Evolutionary conservation across 2,113 vertebrate species (phyloP).

Genomic region (Charina bottae): DNA sequence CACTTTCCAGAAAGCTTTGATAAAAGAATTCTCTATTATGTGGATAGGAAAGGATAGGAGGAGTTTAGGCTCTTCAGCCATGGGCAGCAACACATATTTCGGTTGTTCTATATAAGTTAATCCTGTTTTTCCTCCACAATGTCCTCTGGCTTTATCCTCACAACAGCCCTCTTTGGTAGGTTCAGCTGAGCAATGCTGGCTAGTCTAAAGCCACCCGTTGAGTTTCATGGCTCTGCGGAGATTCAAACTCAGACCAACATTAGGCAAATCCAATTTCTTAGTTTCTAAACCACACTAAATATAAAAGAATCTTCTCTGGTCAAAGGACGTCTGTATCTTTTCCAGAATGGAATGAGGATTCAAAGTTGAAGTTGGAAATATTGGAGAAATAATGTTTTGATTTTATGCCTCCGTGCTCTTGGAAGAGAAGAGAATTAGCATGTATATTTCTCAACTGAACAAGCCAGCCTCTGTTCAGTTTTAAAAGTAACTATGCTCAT

Average conservation of each 20-base stretch:
- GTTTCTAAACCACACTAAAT: not conserved
- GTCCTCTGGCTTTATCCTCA: not conserved
- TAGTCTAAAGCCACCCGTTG: not conserved
- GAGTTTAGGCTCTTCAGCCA: not conserved
- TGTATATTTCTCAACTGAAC: not conserved
- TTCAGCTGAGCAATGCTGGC: not conserved
- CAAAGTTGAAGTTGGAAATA: not conserved
- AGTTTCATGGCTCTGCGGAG: not conserved
- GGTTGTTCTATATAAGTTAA: not conserved
- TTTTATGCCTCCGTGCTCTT: not conserved
- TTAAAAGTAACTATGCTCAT: not conserved
- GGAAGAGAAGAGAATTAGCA: not conserved
- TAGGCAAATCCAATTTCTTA: not conserved
- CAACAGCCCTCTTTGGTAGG: not conserved
- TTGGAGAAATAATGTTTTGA: not conserved
- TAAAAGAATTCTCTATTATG: not conserved
- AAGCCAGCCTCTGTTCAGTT: not conserved
- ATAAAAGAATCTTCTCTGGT: not conserved
- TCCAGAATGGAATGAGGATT: not conserved
- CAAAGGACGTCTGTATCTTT: not conserved
- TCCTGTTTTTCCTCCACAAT: not conserved
- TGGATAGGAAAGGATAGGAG: not conserved
- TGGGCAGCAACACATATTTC: not conserved
- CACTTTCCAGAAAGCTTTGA: constrained; percentile 7
- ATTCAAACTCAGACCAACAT: not conserved